phyloP scores from a whole-genome alignment of 2,797 vertebrate species.

The Pantherophis vulpinus region DNA sequence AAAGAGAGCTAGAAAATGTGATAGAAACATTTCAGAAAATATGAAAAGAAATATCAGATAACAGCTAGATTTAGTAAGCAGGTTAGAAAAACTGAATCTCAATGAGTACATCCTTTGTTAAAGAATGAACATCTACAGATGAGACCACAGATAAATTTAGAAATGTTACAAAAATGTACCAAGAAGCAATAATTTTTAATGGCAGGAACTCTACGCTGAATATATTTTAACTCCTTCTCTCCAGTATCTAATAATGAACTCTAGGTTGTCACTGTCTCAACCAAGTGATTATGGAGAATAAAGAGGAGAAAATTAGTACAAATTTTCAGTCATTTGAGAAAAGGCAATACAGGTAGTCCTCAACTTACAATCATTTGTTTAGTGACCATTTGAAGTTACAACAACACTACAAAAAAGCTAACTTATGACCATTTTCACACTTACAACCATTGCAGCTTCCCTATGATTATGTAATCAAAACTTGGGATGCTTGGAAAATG shows the following conservation, averaged over 20 bases:
- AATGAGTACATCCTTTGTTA: background rate
- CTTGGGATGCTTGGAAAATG: background rate
- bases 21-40: background rate
- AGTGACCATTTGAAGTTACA: background rate
- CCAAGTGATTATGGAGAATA: background rate
- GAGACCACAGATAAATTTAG: background rate
- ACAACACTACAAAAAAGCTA: background rate
- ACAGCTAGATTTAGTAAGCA: background rate
- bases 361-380: background rate
- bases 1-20: background rate
- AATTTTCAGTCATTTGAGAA: background rate
- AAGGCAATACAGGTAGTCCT: background rate
- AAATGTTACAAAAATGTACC: background rate
- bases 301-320: background rate
- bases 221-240: background rate
- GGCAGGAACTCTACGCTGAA: background rate
- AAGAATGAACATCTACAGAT: background rate
- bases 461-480: background rate
- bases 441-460: background rate
- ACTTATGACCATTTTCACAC: background rate
- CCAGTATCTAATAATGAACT: background rate
- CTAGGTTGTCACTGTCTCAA: background rate
- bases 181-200: background rate
- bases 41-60: background rate
- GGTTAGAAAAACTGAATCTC: background rate